Conservation (phyloP, 2,888 invertebrate genomes). For the Tipula confusa region DNA sequence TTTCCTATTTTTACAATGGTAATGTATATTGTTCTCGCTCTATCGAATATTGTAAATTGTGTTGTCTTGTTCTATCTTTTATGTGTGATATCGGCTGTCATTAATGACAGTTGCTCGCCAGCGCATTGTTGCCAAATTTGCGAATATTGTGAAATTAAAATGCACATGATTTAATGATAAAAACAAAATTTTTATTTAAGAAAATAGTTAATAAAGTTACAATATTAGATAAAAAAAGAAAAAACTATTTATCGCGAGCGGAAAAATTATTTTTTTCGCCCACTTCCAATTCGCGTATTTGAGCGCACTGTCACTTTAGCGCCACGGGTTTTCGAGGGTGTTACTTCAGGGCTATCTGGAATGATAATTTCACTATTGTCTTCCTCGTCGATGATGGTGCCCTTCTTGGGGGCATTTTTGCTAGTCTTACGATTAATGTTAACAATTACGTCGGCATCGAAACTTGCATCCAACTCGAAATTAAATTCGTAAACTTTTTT, state of each 20-base stretch:
- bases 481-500: constrained; percentile 49
- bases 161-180: not conserved
- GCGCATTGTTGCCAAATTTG: not conserved
- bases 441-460: constrained; percentile 50
- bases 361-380: not conserved
- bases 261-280: not conserved
- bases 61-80: not conserved
- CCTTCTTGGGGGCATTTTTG: constrained; percentile 8
- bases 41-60: not conserved
- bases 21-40: not conserved
- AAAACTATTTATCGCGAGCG: not conserved
- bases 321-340: not conserved
- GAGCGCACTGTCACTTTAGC: not conserved
- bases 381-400: too few relatives aligned
- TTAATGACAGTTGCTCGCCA: not conserved
- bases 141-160: not conserved
- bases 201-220: not conserved
- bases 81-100: not conserved
- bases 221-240: too few relatives aligned
- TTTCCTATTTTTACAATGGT: not conserved
- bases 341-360: not conserved
- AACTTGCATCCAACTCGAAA: constrained; percentile 48
- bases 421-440: constrained; percentile 49
- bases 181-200: not conserved
- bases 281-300: constrained; percentile 26